Evolutionary conservation across 2,888 invertebrate genomes (phyloP).

Genomic region (Xestia ashworthii): DNA sequence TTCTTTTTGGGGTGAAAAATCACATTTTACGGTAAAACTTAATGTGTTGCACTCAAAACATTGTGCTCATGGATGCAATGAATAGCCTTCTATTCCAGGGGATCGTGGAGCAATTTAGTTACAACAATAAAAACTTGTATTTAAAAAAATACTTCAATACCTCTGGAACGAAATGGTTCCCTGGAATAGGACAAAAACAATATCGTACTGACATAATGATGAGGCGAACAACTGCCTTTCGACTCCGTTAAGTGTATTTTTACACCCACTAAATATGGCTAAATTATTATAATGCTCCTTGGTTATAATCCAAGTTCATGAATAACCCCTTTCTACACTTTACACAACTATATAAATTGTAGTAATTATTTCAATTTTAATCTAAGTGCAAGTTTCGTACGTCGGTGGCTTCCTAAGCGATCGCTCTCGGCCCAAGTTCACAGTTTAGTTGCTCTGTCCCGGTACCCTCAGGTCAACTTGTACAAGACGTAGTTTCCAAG

Average conservation of each 20-base stretch:
- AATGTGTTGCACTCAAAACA: background rate
- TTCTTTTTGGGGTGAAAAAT: background rate
- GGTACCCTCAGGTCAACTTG: slow-evolving; percentile 64
- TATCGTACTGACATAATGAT: background rate
- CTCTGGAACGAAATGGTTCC: background rate
- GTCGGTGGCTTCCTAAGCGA: slow-evolving; percentile 53
- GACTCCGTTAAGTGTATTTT: background rate
- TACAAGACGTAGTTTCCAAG: slow-evolving; percentile 62
- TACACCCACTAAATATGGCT: background rate
- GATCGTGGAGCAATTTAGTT: background rate
- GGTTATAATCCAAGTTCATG: too few species aligned
- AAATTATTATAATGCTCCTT: too few species aligned
- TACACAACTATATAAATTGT: slow-evolving; percentile 6
- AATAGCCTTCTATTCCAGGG: background rate
- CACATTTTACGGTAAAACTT: background rate
- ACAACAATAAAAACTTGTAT: background rate
- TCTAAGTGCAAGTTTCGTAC: slow-evolving; percentile 47
- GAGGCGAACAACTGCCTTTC: background rate
- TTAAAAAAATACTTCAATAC: too few species aligned
- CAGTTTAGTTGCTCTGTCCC: slow-evolving; percentile 57
- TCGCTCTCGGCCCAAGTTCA: slow-evolving; percentile 51
- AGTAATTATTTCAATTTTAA: slow-evolving; percentile 55
- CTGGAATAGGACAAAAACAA: background rate
- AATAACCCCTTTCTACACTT: background rate
- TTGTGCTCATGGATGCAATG: background rate